phyloP scores from a whole-genome alignment of 2,888 invertebrate species.

The Polymixis lichenea region DNA sequence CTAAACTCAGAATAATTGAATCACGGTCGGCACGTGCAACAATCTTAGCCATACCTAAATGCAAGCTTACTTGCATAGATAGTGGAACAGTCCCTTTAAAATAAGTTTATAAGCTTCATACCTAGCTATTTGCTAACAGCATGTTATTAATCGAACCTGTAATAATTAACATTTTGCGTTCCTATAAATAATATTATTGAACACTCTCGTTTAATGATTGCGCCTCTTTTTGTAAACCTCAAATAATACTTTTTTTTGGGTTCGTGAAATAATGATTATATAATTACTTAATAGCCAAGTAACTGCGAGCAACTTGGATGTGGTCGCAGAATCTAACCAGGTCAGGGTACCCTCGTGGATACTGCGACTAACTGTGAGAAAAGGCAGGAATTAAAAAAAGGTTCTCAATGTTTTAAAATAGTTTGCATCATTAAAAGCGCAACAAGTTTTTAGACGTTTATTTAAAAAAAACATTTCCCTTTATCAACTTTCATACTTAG shows the following conservation, averaged over 20 bases:
- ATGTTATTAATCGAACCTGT: neutral
- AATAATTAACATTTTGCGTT: too few relatives aligned
- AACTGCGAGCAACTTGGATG: too few relatives aligned
- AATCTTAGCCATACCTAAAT: neutral
- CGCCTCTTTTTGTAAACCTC: neutral
- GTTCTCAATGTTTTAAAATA: neutral
- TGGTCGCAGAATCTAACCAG: too few relatives aligned
- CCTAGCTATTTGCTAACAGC: neutral
- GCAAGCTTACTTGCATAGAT: neutral
- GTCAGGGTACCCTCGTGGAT: neutral
- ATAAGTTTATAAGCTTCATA: neutral
- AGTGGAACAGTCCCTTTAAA: neutral
- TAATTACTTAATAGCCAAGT: too few relatives aligned
- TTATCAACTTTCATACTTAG: neutral
- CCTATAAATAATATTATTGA: too few relatives aligned
- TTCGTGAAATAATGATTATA: too few relatives aligned
- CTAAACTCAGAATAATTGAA: slow-evolving; percentile 13
- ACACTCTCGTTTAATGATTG: neutral
- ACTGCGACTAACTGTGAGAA: neutral
- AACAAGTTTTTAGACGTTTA: neutral
- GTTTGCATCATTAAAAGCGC: neutral
- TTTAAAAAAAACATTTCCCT: neutral
- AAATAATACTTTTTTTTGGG: too few relatives aligned
- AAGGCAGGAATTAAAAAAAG: neutral
- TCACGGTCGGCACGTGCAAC: slow-evolving; percentile 9